Conservation (phyloP, 2,888 invertebrate species). For the Ischnura elegans region DNA sequence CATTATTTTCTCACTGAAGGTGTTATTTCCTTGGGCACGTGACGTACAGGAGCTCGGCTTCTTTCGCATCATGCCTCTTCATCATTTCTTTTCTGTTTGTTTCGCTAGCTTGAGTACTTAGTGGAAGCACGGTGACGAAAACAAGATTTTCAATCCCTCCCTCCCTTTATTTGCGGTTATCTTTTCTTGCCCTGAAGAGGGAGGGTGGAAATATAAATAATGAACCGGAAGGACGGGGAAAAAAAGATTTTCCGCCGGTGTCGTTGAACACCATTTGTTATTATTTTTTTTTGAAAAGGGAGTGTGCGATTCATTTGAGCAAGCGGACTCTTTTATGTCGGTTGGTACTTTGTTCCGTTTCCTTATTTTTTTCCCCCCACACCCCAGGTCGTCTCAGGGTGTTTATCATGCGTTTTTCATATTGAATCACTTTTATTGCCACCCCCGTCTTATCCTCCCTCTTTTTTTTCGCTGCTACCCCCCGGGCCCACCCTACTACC, state of each 20-base stretch:
- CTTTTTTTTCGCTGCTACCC: not conserved
- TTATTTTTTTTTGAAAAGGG: not conserved
- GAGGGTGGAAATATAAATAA: not conserved
- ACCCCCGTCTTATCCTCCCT: not conserved
- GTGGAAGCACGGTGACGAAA: not conserved
- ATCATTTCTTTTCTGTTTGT: not conserved
- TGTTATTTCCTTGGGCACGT: too few relatives aligned
- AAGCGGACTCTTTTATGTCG: not conserved
- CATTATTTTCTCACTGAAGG: not conserved
- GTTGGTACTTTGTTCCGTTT: not conserved
- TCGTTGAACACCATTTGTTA: not conserved
- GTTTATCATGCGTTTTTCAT: constrained; percentile 38
- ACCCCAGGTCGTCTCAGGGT: not conserved
- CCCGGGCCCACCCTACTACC: not conserved
- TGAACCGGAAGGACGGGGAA: not conserved
- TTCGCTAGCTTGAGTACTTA: not conserved
- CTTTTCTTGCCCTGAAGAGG: not conserved
- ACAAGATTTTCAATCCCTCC: not conserved
- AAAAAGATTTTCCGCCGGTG: not conserved
- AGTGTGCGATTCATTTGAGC: not conserved
- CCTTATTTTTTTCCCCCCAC: not conserved
- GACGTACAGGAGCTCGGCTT: too few relatives aligned
- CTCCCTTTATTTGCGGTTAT: not conserved
- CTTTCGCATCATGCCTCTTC: not conserved
- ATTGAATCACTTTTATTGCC: constrained; percentile 26